phyloP scores from a whole-genome alignment of 2,797 vertebrate species.

The Craterocephalus amniculus region DNA sequence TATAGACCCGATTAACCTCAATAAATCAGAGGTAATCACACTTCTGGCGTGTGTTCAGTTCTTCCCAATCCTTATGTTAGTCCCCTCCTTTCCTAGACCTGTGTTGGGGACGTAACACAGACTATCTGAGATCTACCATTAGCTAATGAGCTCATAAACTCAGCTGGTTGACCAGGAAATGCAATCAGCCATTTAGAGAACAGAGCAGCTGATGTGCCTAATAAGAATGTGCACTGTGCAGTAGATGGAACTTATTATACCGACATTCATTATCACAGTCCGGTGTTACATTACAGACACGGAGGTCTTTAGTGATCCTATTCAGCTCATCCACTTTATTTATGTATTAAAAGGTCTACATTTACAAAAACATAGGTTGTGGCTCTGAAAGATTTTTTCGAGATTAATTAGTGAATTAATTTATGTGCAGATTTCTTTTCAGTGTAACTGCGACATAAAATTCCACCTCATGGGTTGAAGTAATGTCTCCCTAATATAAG shows the following conservation, averaged over 20 bases:
- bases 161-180: conserved; percentile 69
- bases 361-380: too few species aligned
- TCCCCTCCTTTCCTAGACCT: too few species aligned
- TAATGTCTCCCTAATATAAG: background rate
- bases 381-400: background rate
- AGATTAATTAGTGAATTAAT: background rate
- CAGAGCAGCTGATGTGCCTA: conserved; percentile 40
- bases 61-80: too few species aligned
- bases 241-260: conserved; percentile 11
- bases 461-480: background rate
- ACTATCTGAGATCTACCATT: conserved; percentile 72
- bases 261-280: conserved; percentile 28
- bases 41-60: too few species aligned
- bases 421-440: background rate
- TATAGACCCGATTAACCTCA: too few species aligned
- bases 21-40: too few species aligned
- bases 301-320: conserved; percentile 1
- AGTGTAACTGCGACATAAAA: background rate
- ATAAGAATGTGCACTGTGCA: conserved; percentile 18
- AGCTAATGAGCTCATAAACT: conserved; percentile 82
- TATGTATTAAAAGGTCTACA: background rate
- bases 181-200: conserved; percentile 51
- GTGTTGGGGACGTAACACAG: too few species aligned
- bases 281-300: conserved; percentile 16
- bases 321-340: background rate